Evolutionary conservation across 2,888 invertebrate genomes (phyloP).

Genomic region (Salticus scenicus): DNA sequence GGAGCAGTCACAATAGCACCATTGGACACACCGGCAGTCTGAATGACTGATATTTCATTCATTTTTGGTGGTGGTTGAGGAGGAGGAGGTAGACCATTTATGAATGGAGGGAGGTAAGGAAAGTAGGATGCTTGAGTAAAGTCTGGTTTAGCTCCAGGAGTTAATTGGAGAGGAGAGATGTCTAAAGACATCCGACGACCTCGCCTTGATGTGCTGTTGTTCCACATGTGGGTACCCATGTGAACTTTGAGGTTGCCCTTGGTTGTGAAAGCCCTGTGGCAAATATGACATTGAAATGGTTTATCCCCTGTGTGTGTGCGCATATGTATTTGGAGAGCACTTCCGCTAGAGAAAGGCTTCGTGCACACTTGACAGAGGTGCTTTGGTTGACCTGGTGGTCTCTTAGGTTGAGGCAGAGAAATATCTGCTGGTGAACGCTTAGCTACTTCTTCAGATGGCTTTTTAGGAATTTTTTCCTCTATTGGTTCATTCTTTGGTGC

Average conservation of each 20-base stretch:
- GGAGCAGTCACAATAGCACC: conserved; percentile 17
- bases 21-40: conserved; percentile 63
- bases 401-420: conserved; percentile 75
- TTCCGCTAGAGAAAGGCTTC: conserved; percentile 98
- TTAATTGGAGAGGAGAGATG: conserved; percentile 79
- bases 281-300: conserved; percentile 95
- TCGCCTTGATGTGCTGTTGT: conserved; percentile 93
- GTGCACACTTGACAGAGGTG: conserved; percentile 98
- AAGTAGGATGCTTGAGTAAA: conserved; percentile 51
- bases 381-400: conserved; percentile 78
- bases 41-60: conserved; percentile 70
- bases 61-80: conserved; percentile 55
- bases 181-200: conserved; percentile 97
- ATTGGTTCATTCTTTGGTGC: conserved; percentile 4
- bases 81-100: conserved; percentile 51
- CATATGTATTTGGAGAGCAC: conserved; percentile 99
- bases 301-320: conserved; percentile 99
- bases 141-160: conserved; percentile 55
- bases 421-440: conserved; percentile 76
- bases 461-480: conserved; percentile 29
- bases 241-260: conserved; percentile 98
- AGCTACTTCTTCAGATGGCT: conserved; percentile 10
- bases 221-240: conserved; percentile 99
- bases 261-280: conserved; percentile 97
- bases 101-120: conserved; percentile 56